These are phyloP conservation scores for Orius insidiosus DNA, from an alignment of 1,140 invertebrate genomes.

Conservation along the genomic window DNA sequence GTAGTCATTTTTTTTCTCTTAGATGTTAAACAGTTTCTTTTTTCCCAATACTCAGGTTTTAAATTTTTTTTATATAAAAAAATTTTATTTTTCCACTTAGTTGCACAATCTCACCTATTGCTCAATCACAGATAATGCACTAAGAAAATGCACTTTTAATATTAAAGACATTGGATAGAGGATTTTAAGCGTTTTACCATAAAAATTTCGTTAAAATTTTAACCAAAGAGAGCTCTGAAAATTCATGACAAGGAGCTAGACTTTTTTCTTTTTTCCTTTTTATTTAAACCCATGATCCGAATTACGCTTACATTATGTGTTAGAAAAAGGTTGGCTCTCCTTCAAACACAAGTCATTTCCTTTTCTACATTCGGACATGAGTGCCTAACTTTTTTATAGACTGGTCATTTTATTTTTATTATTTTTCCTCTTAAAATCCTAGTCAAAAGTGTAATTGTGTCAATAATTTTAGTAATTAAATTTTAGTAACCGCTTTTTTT, in stretches of 20 bases:
- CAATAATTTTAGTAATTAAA: neutral
- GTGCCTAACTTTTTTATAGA: conserved; percentile 9
- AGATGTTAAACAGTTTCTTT: no score
- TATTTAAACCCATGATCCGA: neutral
- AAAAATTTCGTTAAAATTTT: neutral
- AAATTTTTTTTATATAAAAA: no score
- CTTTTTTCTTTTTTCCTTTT: neutral
- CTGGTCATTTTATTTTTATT: conserved; percentile 2
- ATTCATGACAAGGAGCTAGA: neutral
- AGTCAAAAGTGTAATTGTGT: conserved; percentile 7
- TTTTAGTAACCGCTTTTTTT: neutral
- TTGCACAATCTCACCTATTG: no score
- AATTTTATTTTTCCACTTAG: no score
- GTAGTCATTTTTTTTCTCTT: no score
- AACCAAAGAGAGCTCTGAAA: neutral
- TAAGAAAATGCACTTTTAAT: no score
- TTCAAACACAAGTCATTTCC: no score
- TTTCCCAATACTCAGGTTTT: no score
- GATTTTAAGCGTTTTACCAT: neutral
- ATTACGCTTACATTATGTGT: conserved; percentile 3
- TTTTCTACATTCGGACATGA: neutral
- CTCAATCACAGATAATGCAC: no score
- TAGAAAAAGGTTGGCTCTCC: neutral
- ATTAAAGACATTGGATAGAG: no score
- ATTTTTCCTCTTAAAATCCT: conserved; percentile 2